Base-by-base conservation (phyloP, 2,888 invertebrate genomes). In the Xanthorhoe spadicearia region DNA sequence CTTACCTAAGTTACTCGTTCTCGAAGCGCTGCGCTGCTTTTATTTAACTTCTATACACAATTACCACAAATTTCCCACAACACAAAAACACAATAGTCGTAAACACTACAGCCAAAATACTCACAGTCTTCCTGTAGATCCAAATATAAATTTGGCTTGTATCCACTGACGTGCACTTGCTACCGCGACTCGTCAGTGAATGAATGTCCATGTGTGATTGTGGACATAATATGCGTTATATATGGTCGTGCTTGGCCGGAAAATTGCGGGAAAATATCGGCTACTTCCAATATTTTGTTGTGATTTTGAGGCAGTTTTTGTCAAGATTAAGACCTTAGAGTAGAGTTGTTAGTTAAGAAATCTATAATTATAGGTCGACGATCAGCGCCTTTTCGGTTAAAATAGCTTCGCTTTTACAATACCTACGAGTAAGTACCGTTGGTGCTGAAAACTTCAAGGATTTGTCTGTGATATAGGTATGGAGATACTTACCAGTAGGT, bases 91-190 rank as follows among this genome's bases (percentile, higher is more conserved):
- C 55, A 49, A 48, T 48, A 48, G 38, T 13, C 38, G 13, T 17
- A 48, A 6, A 48, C 48, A 15, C 38, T 18, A 59, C 46, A 28
- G 71, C 73, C 71, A 71, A 71, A 48, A 71, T 66, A 73, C 73
- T 71, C 57, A 71, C 73, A 18, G 49, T 63, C 70, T 73, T 73
- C 73, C 71, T 70, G 66, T 66, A 62, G 66, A 60, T 70, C 70
- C 68, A 66, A 73, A 69, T 67, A 71, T 71, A 73, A 53, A 17
- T 48, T 70, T 73, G 73, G 73, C 73, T 48, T 15, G 35, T 48
- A 2, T 67, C 73, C 73, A 73, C 73, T 58, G 17, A 57, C 28
- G 48, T 57, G 57, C 61, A 15, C 53, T 51, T 35, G 15, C 38
- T 9, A 9, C 23, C 0, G 13, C 10, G 55, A 13, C 51, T 10